phyloP scores from a whole-genome alignment of 1,140 invertebrate species.

The Anoplophora glabripennis region DNA sequence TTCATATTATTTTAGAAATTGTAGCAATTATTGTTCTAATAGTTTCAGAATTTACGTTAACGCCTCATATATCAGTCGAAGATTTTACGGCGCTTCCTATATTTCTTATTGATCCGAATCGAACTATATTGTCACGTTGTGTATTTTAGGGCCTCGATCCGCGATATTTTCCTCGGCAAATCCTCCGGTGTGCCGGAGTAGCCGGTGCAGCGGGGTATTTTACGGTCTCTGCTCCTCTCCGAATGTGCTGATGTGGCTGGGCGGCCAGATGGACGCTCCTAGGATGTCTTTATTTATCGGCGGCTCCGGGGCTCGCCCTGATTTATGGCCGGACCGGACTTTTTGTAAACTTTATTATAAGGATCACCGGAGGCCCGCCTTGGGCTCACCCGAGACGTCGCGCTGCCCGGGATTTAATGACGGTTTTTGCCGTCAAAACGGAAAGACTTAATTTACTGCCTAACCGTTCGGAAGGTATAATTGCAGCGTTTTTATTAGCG shows the following conservation, averaged over 20 bases:
- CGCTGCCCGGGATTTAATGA: slow-evolving; percentile 17
- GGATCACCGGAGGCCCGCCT: slow-evolving; percentile 16
- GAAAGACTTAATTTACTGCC: slow-evolving; percentile 1
- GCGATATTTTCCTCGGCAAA: no score
- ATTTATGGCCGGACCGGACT: slow-evolving; percentile 13
- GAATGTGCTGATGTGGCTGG: slow-evolving; percentile 8
- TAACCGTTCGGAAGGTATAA: not conserved
- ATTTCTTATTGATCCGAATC: no score
- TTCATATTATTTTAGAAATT: no score
- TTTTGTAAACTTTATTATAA: slow-evolving; percentile 22
- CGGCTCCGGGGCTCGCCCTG: slow-evolving; percentile 3
- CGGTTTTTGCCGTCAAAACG: slow-evolving; percentile 3
- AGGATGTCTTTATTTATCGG: slow-evolving; percentile 19
- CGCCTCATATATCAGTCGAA: no score
- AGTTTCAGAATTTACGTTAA: no score
- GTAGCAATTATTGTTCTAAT: no score
- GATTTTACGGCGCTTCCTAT: no score
- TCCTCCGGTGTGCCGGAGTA: not conserved
- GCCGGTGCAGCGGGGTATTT: not conserved
- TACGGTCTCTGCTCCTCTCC: slow-evolving; percentile 2
- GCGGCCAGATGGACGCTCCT: slow-evolving; percentile 9
- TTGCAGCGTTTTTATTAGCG: not conserved
- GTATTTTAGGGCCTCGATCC: no score
- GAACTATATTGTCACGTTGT: no score
- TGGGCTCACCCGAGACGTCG: slow-evolving; percentile 19